Evolutionary conservation across 1,140 invertebrate genomes (phyloP).

Genomic region (Harlomillsia oculata): DNA sequence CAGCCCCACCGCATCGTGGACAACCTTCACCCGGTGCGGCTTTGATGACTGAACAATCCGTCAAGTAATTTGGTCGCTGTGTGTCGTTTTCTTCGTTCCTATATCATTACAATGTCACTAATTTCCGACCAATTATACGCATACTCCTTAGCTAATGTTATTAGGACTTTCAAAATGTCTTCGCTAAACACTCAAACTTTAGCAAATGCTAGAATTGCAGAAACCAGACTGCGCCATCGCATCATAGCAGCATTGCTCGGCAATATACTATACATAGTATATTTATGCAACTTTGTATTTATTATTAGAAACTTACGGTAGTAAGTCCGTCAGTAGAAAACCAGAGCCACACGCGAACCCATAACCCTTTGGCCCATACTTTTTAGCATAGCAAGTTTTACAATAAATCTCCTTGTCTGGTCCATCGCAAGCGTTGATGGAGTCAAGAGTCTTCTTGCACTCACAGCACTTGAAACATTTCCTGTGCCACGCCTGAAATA

Average conservation of each 20-base stretch:
- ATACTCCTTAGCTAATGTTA: too few species aligned
- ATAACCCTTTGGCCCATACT: conserved; percentile 68
- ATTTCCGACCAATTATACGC: background rate
- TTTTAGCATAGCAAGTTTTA: conserved; percentile 83
- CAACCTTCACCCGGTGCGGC: conserved; percentile 75
- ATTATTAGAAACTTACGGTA: conserved; percentile 65
- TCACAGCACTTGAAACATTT: conserved; percentile 68
- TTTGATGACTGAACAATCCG: conserved; percentile 77
- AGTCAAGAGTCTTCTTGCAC: conserved; percentile 84
- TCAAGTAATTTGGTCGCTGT: conserved; percentile 56
- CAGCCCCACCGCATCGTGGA: conserved; percentile 80
- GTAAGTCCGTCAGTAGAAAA: conserved; percentile 77
- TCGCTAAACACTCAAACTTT: too few species aligned
- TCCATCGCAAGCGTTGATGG: conserved; percentile 84
- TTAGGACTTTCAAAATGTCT: too few species aligned
- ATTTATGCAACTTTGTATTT: too few species aligned
- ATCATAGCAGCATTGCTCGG: too few species aligned
- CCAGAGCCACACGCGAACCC: conserved; percentile 91
- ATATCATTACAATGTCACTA: conserved; percentile 2
- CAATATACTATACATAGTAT: too few species aligned
- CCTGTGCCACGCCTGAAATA: conserved; percentile 31
- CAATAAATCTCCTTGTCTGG: conserved; percentile 85
- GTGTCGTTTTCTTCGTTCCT: conserved; percentile 62
- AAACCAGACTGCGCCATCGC: too few species aligned
- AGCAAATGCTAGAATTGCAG: too few species aligned